Evolutionary conservation across 2,888 invertebrate genomes (phyloP).

Genomic region (Euspilapteryx auroguttella): DNA sequence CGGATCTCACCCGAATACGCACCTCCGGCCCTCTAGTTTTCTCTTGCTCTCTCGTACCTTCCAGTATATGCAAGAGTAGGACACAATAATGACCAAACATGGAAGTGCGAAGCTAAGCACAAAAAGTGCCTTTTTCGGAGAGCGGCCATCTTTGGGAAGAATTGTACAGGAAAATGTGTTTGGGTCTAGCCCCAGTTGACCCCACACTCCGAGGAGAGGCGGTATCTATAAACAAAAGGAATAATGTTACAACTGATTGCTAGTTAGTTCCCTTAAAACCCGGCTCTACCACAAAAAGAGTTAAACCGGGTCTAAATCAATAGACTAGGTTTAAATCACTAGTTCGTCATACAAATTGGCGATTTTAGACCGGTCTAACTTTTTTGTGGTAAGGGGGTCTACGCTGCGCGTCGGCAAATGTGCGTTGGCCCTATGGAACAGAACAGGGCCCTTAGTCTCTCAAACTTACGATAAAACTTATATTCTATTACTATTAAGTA

Average conservation of each 20-base stretch:
- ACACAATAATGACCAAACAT: conserved; percentile 80
- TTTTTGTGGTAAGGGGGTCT: too few species aligned
- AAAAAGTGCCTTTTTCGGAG: conserved; percentile 84
- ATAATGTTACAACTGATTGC: neutral
- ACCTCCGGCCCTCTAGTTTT: conserved; percentile 73
- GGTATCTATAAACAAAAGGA: conserved; percentile 63
- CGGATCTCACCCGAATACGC: conserved; percentile 51
- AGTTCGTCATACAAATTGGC: too few species aligned
- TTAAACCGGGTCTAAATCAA: too few species aligned
- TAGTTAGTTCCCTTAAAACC: too few species aligned
- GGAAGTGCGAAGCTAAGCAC: conserved; percentile 82
- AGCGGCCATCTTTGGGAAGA: conserved; percentile 68
- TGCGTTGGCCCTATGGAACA: too few species aligned
- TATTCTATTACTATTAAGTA: too few species aligned
- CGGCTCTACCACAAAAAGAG: too few species aligned
- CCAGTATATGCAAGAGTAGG: conserved; percentile 85
- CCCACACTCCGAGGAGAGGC: conserved; percentile 82
- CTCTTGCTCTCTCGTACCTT: conserved; percentile 73
- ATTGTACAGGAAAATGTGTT: conserved; percentile 90
- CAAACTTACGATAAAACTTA: too few species aligned
- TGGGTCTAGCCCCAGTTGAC: conserved; percentile 76
- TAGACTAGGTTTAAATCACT: too few species aligned
- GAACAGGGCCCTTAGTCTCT: too few species aligned
- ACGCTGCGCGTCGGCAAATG: too few species aligned
- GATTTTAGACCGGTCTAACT: too few species aligned